phyloP scores from a whole-genome alignment of 2,888 invertebrate species.

The Campoplex capitator region DNA sequence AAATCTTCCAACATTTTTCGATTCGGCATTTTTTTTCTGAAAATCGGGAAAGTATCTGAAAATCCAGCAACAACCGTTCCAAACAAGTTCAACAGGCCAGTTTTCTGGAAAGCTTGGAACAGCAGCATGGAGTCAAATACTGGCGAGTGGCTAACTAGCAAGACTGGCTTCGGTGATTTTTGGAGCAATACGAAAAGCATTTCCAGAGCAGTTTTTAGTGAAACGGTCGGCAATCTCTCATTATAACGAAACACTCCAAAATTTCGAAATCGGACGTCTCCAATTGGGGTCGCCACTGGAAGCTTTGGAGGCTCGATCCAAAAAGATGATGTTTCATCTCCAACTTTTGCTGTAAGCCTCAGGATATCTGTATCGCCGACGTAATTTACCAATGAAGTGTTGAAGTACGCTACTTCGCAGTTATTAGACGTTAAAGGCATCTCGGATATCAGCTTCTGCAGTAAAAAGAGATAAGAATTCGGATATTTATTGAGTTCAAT shows the following conservation, averaged over 20 bases:
- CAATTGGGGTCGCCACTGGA: too few species aligned
- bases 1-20: not conserved
- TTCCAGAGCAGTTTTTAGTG: not conserved
- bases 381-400: not conserved
- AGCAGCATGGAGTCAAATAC: not conserved
- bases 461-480: not conserved
- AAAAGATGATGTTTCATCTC: not conserved
- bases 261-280: too few species aligned
- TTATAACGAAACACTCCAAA: not conserved
- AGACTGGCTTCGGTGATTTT: not conserved
- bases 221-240: not conserved
- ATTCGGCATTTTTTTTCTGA: not conserved
- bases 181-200: not conserved
- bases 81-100: not conserved
- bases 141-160: not conserved
- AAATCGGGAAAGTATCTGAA: not conserved
- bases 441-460: not conserved
- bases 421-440: not conserved
- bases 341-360: not conserved
- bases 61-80: not conserved
- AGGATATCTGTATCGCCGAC: not conserved
- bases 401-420: not conserved
- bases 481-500: not conserved
- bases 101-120: not conserved
- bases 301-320: not conserved